Conservation (phyloP, 23 tunicate genomes). For the Diplosoma virens region DNA sequence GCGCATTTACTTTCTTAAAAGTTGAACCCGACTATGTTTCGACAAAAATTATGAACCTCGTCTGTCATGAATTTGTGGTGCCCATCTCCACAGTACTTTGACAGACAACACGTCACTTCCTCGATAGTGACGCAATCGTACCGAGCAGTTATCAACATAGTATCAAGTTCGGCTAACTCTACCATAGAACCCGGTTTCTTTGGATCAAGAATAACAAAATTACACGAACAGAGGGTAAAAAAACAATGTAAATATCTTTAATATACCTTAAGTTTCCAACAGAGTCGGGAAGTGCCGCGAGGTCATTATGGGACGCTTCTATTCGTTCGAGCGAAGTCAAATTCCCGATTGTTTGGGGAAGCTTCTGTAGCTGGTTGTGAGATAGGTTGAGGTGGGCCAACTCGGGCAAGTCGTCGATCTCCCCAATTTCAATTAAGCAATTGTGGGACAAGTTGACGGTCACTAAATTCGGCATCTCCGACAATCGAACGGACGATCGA, state of each 20-base stretch:
- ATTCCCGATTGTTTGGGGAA: constrained; percentile 64
- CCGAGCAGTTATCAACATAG: too few relatives aligned
- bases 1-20: too few relatives aligned
- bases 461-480: constrained; percentile 60
- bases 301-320: constrained; percentile 55
- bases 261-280: constrained; percentile 61
- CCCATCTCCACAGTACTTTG: too few relatives aligned
- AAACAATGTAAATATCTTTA: not conserved
- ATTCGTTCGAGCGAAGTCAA: constrained; percentile 50
- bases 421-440: constrained; percentile 32
- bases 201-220: too few relatives aligned
- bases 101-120: too few relatives aligned
- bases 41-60: too few relatives aligned
- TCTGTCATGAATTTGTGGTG: too few relatives aligned
- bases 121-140: too few relatives aligned
- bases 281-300: constrained; percentile 59
- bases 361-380: constrained; percentile 46
- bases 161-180: too few relatives aligned
- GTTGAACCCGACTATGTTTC: too few relatives aligned
- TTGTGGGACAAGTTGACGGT: constrained; percentile 77
- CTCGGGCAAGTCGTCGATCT: constrained; percentile 55
- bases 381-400: constrained; percentile 76
- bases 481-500: constrained; percentile 9
- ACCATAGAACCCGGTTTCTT: too few relatives aligned
- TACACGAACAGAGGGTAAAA: too few relatives aligned